Percentiles rank a stretch among this genome's conserved stretches.
Conservation (phyloP, 1,140 invertebrate genomes). For the Ceratitis capitata region DNA sequence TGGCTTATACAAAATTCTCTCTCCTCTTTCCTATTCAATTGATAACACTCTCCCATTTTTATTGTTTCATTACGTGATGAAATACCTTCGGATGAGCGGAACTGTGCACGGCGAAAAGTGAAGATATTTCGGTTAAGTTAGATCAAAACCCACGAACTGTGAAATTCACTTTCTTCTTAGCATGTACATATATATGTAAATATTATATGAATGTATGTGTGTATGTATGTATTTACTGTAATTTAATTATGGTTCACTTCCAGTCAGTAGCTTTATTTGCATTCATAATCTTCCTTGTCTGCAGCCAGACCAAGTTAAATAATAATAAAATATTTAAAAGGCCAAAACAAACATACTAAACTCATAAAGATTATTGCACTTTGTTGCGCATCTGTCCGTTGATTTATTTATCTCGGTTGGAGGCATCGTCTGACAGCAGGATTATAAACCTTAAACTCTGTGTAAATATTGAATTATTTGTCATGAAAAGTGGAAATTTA, state of each 20-base stretch:
- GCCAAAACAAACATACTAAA: not conserved
- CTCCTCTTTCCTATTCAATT: too few species aligned
- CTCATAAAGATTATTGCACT: not conserved
- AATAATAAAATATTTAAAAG: not conserved
- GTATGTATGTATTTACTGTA: not conserved
- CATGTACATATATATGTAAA: not conserved
- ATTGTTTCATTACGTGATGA: too few species aligned
- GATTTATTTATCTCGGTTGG: not conserved
- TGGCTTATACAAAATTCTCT: too few species aligned
- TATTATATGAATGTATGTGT: not conserved
- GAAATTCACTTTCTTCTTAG: not conserved
- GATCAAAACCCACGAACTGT: not conserved
- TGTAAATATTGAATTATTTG: not conserved
- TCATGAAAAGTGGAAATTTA: not conserved
- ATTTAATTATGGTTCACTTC: not conserved
- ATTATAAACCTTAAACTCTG: not conserved
- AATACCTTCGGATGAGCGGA: too few species aligned
- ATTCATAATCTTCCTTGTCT: not conserved
- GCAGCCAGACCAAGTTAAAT: not conserved
- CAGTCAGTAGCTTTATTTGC: conserved; percentile 16
- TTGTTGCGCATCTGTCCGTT: not conserved
- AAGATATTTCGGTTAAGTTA: not conserved
- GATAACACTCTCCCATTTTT: too few species aligned
- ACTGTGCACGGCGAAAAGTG: not conserved
- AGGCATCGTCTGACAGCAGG: not conserved